Evolutionary conservation across 2,113 vertebrate species (phyloP).

Genomic region (Cinclus mexicanus): DNA sequence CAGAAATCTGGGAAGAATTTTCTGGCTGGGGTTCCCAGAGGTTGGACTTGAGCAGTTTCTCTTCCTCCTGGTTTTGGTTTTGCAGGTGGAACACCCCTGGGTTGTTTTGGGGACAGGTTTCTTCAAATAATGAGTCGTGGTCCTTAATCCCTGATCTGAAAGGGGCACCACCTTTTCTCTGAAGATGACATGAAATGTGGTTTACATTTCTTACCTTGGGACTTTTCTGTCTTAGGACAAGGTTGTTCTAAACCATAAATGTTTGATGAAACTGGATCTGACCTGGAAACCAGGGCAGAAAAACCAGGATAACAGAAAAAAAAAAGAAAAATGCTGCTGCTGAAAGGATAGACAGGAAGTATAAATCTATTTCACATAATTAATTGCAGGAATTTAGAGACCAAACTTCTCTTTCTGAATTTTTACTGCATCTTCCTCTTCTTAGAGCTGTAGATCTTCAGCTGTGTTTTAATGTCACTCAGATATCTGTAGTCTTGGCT

Average conservation of each 20-base stretch:
- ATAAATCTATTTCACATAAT: not conserved
- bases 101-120: not conserved
- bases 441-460: not conserved
- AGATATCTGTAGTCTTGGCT: not conserved
- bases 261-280: not conserved
- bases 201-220: not conserved
- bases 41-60: not conserved
- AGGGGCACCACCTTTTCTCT: not conserved
- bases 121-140: not conserved
- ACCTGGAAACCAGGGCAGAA: not conserved
- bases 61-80: not conserved
- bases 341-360: not conserved
- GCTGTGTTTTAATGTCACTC: not conserved
- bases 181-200: not conserved
- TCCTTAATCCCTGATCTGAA: not conserved
- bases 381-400: not conserved
- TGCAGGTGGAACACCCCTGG: not conserved
- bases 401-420: not conserved
- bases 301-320: not conserved
- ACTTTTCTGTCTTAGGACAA: not conserved
- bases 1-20: constrained; percentile 4
- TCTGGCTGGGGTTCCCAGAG: not conserved
- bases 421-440: not conserved
- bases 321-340: not conserved
- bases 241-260: not conserved